These are phyloP conservation scores for Stercorarius parasiticus DNA, from an alignment of 2,113 vertebrate genomes.

Conservation along the genomic window DNA sequence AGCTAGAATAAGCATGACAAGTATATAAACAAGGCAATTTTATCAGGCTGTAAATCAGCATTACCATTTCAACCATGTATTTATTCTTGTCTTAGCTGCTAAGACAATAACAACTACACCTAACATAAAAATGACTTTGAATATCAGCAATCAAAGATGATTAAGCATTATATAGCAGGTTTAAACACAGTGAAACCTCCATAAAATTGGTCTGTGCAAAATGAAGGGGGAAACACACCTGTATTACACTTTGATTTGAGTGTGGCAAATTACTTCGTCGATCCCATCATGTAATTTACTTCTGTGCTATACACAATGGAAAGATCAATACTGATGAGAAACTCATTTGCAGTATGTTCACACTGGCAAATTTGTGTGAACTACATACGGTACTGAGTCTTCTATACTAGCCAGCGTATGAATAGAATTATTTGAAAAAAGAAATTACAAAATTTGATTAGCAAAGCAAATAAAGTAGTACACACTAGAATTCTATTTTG, in stretches of 20 bases:
- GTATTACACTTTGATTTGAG: conserved; percentile 21
- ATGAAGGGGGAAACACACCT: conserved; percentile 48
- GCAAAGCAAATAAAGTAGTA: not conserved
- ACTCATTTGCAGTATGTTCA: conserved; percentile 43
- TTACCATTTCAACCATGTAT: conserved; percentile 29
- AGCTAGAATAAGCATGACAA: conserved; percentile 65
- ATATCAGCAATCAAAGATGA: conserved; percentile 70
- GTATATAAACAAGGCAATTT: conserved; percentile 51
- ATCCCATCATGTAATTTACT: conserved; percentile 50
- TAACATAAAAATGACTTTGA: conserved; percentile 59
- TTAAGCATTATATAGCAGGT: conserved; percentile 54
- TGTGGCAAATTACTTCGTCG: conserved; percentile 56
- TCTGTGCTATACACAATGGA: conserved; percentile 24
- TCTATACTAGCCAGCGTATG: not conserved
- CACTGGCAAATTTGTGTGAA: not conserved
- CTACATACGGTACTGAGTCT: not conserved
- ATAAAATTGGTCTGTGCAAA: conserved; percentile 27
- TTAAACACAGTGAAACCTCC: conserved; percentile 39
- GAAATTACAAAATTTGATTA: conserved; percentile 3
- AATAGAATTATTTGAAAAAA: not conserved
- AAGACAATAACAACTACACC: conserved; percentile 63
- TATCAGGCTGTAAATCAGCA: conserved; percentile 57
- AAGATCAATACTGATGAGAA: conserved; percentile 64
- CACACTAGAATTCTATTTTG: not conserved
- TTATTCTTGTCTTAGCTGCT: conserved; percentile 61